Evolutionary conservation across 2,888 invertebrate genomes (phyloP).

Genomic region (Ectropis crepuscularia): DNA sequence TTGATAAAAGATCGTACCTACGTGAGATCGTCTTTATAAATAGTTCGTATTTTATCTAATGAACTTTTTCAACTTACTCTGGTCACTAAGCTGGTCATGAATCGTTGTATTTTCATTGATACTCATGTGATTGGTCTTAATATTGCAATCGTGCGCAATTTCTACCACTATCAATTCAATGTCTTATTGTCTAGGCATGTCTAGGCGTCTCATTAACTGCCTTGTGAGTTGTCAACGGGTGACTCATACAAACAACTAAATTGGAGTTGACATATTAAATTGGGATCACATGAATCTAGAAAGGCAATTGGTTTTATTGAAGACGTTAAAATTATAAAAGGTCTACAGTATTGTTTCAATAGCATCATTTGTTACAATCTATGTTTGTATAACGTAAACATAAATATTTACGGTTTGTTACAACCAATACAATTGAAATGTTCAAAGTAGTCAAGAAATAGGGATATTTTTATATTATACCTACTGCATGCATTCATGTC

Average conservation of each 20-base stretch:
- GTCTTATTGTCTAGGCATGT: background rate
- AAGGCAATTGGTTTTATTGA: background rate
- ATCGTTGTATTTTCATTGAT: constrained; percentile 13
- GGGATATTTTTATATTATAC: background rate
- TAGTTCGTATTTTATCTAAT: too few relatives aligned
- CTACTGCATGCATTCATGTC: too few relatives aligned
- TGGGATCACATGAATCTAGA: constrained; percentile 4
- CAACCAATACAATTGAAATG: too few relatives aligned
- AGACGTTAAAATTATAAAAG: constrained; percentile 3
- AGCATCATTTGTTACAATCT: too few relatives aligned
- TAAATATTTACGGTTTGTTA: too few relatives aligned
- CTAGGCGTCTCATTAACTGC: constrained; percentile 6
- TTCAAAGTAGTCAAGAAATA: background rate
- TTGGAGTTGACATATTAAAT: constrained; percentile 18
- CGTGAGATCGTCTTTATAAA: too few relatives aligned
- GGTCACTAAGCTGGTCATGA: background rate
- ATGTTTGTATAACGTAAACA: too few relatives aligned
- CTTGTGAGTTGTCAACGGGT: constrained; percentile 1
- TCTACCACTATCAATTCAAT: constrained; percentile 3
- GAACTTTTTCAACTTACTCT: background rate
- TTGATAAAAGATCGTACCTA: too few relatives aligned
- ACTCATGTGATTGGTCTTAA: constrained; percentile 3
- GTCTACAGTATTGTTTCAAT: background rate
- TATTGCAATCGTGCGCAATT: constrained; percentile 18
- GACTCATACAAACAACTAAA: constrained; percentile 24